A percentile compares a stretch with the other conserved stretches of the same genome.
Conservation (phyloP, 2,113 vertebrate species). For the Galeopterus variegatus region DNA sequence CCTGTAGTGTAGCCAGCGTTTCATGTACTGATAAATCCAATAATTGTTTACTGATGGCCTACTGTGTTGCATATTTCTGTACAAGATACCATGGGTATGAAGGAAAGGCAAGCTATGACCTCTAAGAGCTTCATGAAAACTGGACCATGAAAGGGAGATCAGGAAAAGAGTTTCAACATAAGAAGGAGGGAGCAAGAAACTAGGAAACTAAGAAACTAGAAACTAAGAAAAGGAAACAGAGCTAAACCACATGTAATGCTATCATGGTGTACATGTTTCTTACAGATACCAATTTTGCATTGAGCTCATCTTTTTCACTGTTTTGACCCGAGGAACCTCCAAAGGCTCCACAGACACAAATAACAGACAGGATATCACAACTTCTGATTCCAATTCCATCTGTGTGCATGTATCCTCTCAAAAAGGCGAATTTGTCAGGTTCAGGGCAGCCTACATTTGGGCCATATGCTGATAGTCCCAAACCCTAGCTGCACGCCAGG, state of each 20-base stretch:
- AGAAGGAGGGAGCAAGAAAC: neutral
- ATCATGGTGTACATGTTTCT: neutral
- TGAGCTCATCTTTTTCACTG: neutral
- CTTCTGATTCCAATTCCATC: neutral
- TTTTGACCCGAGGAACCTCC: neutral
- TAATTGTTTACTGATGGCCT: neutral
- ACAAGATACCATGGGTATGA: neutral
- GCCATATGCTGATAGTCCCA: neutral
- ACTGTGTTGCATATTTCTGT: neutral
- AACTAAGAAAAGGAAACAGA: neutral
- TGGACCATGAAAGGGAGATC: neutral
- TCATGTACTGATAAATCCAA: neutral
- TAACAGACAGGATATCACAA: neutral
- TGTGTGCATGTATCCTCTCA: neutral
- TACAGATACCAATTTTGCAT: neutral
- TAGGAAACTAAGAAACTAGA: no score
- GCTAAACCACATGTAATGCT: neutral
- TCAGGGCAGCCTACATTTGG: neutral
- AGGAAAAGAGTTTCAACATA: neutral
- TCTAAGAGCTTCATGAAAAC: neutral
- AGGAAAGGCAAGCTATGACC: neutral
- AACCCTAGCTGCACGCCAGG: neutral
- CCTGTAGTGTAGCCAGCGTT: neutral
- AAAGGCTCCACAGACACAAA: neutral
- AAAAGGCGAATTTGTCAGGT: neutral